Evolutionary conservation across 1,140 invertebrate species (phyloP).

Genomic region (Macrobrachium nipponense): DNA sequence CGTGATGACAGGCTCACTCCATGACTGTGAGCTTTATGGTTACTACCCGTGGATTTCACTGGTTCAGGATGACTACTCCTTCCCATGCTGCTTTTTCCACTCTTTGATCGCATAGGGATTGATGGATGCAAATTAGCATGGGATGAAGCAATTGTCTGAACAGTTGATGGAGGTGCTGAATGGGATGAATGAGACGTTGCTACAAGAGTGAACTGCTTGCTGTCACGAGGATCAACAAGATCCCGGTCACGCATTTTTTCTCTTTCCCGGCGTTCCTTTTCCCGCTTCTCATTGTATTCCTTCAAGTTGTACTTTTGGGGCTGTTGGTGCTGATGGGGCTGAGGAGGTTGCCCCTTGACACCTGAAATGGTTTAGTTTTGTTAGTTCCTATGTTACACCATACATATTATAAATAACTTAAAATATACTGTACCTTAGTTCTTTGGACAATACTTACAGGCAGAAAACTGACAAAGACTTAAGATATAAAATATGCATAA

Average conservation of each 20-base stretch:
- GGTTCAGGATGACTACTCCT: slow-evolving; percentile 40
- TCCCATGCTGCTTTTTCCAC: slow-evolving; percentile 49
- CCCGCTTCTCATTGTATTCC: slow-evolving; percentile 73
- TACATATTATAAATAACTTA: too few relatives aligned
- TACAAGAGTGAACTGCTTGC: slow-evolving; percentile 55
- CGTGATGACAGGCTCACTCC: slow-evolving; percentile 15
- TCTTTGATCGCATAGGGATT: slow-evolving; percentile 30
- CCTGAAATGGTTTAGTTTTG: slow-evolving; percentile 17
- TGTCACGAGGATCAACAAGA: slow-evolving; percentile 65
- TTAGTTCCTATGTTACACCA: too few relatives aligned
- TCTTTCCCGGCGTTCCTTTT: slow-evolving; percentile 66
- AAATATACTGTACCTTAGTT: too few relatives aligned
- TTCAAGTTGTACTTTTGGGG: slow-evolving; percentile 66
- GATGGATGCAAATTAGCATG: slow-evolving; percentile 38
- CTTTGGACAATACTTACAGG: too few relatives aligned
- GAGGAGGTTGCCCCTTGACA: slow-evolving; percentile 33
- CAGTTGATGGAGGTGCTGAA: slow-evolving; percentile 47
- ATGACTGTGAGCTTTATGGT: slow-evolving; percentile 50
- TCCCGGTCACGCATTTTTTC: slow-evolving; percentile 68
- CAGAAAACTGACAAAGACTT: too few relatives aligned
- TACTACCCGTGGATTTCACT: slow-evolving; percentile 39
- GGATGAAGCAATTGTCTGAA: slow-evolving; percentile 56
- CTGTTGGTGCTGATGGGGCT: slow-evolving; percentile 50
- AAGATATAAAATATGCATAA: too few relatives aligned
- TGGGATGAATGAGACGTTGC: slow-evolving; percentile 53